phyloP scores from a whole-genome alignment of 2,113 vertebrate genomes.

The Labeo catla region DNA sequence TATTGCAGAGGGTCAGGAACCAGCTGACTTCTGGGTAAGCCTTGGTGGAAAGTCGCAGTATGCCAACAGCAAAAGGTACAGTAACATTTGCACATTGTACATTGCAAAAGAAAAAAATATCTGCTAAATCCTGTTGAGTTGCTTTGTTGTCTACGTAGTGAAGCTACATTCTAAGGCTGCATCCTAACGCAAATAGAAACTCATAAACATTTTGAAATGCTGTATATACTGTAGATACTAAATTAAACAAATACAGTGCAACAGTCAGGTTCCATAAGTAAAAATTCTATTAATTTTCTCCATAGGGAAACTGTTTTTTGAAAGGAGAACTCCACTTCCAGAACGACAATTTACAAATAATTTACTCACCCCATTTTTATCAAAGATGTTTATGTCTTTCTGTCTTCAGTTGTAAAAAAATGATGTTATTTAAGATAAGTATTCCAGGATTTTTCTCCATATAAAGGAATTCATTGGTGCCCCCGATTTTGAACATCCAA shows the following conservation, averaged over 20 bases:
- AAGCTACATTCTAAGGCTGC: background rate
- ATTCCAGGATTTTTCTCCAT: too few relatives aligned
- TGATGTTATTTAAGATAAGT: too few relatives aligned
- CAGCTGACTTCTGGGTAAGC: slow-evolving; percentile 84
- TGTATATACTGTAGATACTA: background rate
- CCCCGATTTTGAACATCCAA: too few relatives aligned
- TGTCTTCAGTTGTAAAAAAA: too few relatives aligned
- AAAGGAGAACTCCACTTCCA: too few relatives aligned
- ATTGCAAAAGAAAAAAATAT: background rate
- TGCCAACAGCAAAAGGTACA: slow-evolving; percentile 81
- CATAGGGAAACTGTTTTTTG: background rate
- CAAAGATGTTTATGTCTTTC: too few relatives aligned
- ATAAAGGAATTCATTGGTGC: too few relatives aligned
- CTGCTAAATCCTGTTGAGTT: background rate
- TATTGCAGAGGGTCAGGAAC: slow-evolving; percentile 87
- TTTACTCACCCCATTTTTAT: too few relatives aligned
- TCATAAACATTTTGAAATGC: background rate
- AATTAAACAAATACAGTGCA: background rate
- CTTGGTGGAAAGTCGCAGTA: slow-evolving; percentile 86
- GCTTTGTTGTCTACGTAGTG: background rate
- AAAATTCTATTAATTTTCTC: background rate
- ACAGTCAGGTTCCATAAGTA: background rate
- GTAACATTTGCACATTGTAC: background rate
- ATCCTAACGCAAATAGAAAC: background rate
- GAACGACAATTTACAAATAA: too few relatives aligned